Conservation (phyloP, 2,113 vertebrate species). For the Macroglossus sobrinus region DNA sequence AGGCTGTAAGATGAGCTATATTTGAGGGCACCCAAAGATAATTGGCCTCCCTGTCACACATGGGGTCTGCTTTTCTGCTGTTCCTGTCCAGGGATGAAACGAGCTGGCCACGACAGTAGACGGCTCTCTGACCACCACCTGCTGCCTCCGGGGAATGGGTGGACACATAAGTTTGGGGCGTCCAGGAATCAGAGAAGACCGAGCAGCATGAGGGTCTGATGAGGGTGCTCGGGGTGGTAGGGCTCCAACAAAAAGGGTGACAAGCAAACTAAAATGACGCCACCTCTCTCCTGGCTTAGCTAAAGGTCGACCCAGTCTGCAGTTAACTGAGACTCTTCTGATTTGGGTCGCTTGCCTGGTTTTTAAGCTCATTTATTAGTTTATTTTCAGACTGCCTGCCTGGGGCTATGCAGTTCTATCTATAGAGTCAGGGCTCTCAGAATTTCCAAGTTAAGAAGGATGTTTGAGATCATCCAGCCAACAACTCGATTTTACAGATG, state of each 20-base stretch:
- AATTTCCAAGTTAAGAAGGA: background rate
- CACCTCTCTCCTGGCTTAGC: background rate
- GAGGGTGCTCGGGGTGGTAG: background rate
- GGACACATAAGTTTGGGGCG: background rate
- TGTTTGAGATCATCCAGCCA: background rate
- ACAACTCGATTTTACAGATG: background rate
- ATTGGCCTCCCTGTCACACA: background rate
- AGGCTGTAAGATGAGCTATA: background rate
- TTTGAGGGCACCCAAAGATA: too few relatives aligned
- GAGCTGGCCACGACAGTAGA: background rate
- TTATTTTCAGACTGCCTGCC: constrained; percentile 28
- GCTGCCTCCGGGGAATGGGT: background rate
- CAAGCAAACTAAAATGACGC: background rate
- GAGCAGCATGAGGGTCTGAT: background rate
- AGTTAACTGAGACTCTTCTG: background rate
- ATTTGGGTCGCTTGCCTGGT: background rate
- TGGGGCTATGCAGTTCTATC: background rate
- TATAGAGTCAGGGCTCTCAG: background rate
- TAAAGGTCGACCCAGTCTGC: background rate
- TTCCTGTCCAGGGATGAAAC: background rate
- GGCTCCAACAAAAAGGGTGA: background rate
- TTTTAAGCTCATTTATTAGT: background rate
- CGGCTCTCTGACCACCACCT: rapidly evolving
- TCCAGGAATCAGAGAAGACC: background rate
- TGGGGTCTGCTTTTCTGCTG: background rate